Conservation (phyloP, 2,888 invertebrate species). For the Mimachlamys varia region DNA sequence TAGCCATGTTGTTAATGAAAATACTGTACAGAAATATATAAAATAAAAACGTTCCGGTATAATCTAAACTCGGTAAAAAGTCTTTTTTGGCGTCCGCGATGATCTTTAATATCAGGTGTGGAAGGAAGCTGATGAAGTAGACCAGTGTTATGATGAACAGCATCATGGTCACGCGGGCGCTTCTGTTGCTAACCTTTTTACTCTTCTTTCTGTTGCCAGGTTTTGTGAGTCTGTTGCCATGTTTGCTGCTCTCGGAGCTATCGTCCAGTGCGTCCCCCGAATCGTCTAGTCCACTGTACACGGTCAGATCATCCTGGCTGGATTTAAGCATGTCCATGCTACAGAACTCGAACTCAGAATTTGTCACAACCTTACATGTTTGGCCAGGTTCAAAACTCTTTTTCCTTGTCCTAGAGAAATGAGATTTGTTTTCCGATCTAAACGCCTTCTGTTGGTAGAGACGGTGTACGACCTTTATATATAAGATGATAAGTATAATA, state of each 20-base stretch:
- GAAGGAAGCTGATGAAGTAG: conserved; percentile 69
- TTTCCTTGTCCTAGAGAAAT: not conserved
- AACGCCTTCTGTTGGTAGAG: conserved; percentile 46
- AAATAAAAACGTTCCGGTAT: conserved; percentile 56
- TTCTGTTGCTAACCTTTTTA: not conserved
- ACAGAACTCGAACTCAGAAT: not conserved
- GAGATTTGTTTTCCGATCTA: not conserved
- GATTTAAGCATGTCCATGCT: not conserved
- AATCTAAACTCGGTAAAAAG: conserved; percentile 57
- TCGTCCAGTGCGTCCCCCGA: not conserved
- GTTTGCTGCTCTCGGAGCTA: not conserved
- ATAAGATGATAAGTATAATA: conserved; percentile 53
- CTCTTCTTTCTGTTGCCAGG: not conserved
- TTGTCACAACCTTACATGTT: not conserved
- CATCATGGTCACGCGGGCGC: conserved; percentile 62
- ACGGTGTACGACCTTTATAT: conserved; percentile 55
- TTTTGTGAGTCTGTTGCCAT: not conserved
- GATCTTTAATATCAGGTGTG: conserved; percentile 63
- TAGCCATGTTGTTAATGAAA: conserved; percentile 69
- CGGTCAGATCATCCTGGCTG: not conserved
- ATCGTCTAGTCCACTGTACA: not conserved
- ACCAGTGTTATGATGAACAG: conserved; percentile 66
- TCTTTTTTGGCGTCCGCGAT: conserved; percentile 60
- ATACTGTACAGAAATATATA: conserved; percentile 69
- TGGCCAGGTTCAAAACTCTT: conserved; percentile 16